These are phyloP conservation scores for Phoxinus dragarum DNA, from an alignment of 2,797 vertebrate genomes.

Conservation along the genomic window DNA sequence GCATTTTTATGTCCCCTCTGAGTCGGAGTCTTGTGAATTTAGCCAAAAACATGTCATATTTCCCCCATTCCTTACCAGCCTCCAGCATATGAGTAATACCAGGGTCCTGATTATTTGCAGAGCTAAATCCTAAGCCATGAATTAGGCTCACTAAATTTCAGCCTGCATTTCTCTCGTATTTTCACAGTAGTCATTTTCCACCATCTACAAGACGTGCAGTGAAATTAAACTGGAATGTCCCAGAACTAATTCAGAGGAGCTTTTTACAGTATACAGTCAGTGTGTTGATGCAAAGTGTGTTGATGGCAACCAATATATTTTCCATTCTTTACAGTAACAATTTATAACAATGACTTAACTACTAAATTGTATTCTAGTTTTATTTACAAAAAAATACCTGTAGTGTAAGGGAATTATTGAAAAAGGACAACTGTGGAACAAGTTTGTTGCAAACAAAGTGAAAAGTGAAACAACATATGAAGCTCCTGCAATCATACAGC, in stretches of 20 bases:
- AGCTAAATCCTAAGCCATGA: constrained; percentile 54
- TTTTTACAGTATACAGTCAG: constrained; percentile 40
- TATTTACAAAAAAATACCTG: neutral
- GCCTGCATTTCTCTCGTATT: constrained; percentile 46
- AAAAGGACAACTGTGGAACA: neutral
- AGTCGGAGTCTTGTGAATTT: constrained; percentile 39
- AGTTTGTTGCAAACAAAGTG: neutral
- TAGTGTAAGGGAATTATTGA: neutral
- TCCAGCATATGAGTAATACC: constrained; percentile 53
- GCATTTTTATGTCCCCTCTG: constrained; percentile 38
- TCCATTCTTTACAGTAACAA: neutral
- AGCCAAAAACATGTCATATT: constrained; percentile 43
- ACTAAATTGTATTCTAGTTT: neutral
- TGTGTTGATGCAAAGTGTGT: constrained; percentile 23
- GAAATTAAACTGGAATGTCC: constrained; percentile 48
- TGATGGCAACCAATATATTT: neutral
- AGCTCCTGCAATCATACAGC: neutral
- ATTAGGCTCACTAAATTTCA: constrained; percentile 55
- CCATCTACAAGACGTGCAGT: constrained; percentile 34
- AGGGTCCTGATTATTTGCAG: constrained; percentile 45
- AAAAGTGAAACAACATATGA: neutral
- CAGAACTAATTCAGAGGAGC: constrained; percentile 51
- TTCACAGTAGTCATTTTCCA: constrained; percentile 40
- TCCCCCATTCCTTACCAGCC: constrained; percentile 30
- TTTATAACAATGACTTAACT: neutral